Base-by-base conservation (phyloP, 2,888 invertebrate species). In the Meganola albula region DNA sequence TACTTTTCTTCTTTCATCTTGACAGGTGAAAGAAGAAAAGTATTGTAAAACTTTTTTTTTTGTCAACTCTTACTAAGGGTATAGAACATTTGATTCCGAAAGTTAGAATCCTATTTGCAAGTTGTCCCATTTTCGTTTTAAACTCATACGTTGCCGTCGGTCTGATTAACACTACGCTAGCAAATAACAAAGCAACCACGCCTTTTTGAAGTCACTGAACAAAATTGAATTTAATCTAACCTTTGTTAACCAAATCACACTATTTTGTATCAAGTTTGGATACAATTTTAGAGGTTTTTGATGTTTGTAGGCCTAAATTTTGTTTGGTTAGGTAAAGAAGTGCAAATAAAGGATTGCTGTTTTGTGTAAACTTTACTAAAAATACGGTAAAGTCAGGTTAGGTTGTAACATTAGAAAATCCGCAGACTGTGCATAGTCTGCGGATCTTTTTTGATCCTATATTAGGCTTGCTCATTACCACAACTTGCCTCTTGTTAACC, bases 151-250 rank as follows among this genome's bases (percentile, higher is more conserved):
- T 16, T 16, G 16, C 16, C 6, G 6, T 16, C 6, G 14, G 8
- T 26, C 31, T 40, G 36, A 34, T 37, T 40, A 32, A 21, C 22
- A 27, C 34, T 20, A 25, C 37, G 30, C 14, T 37, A 10, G 9
- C 11, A 12, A 20, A 36, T 36, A 26, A 41, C 24, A 27, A 7
- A 31, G 11, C 25, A 24, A 12, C 36, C 40, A 49, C 49, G 50
- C 41, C 46, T 39, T 44, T 53, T 49, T 40, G 38, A 42, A 44
- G 52, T 40, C 35, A 38, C 32, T 34, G 22, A 28, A 31, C 27
- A 21, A 24, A 36, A 43, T 40, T 38, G 13, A 8, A 27, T 18
- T 25, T 13, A 6, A 21, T 10, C 24, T 10, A 12, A 8, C 29
- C 40, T 41, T 41, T 34, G 25, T 33, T 34, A 25, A 36, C 26